Evolutionary conservation across 2,113 vertebrate genomes (phyloP).

Genomic region (Esox niger): DNA sequence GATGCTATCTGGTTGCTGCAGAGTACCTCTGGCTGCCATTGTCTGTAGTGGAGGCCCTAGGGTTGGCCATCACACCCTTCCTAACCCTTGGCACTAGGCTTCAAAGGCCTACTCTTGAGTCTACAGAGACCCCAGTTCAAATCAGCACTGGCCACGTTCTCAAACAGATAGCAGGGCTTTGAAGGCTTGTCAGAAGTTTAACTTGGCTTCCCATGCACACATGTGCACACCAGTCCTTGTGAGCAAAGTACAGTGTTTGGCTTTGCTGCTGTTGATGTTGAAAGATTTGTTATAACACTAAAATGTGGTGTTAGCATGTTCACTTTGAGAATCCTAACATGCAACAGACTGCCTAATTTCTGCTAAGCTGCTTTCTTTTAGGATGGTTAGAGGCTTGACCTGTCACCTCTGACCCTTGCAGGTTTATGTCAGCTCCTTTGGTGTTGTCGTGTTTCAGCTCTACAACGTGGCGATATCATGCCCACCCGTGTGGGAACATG

Average conservation of each 20-base stretch:
- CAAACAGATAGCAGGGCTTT: constrained; percentile 30
- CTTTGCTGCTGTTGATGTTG: constrained; percentile 8
- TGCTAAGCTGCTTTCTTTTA: constrained; percentile 1
- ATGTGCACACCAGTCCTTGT: neutral
- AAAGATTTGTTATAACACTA: constrained; percentile 10
- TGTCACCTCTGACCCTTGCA: constrained; percentile 10
- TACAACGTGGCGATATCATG: constrained; percentile 1
- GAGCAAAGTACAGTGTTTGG: neutral
- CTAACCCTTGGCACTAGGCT: neutral
- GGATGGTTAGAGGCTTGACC: neutral
- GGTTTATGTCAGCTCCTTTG: neutral
- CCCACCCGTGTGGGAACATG: neutral
- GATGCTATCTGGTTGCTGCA: neutral
- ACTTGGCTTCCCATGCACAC: constrained; percentile 3
- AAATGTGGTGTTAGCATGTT: neutral
- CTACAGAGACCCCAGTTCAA: constrained; percentile 18
- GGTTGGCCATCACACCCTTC: neutral
- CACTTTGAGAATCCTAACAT: too few relatives aligned
- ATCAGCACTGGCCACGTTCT: constrained; percentile 15
- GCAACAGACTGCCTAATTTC: too few relatives aligned
- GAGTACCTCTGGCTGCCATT: neutral
- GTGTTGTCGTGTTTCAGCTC: neutral
- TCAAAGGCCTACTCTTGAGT: neutral
- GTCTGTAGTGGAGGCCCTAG: neutral
- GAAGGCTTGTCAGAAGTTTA: constrained; percentile 20